These are phyloP conservation scores for Aulostomus chinensis DNA, from an alignment of 2,797 vertebrate species.

Conservation along the genomic window DNA sequence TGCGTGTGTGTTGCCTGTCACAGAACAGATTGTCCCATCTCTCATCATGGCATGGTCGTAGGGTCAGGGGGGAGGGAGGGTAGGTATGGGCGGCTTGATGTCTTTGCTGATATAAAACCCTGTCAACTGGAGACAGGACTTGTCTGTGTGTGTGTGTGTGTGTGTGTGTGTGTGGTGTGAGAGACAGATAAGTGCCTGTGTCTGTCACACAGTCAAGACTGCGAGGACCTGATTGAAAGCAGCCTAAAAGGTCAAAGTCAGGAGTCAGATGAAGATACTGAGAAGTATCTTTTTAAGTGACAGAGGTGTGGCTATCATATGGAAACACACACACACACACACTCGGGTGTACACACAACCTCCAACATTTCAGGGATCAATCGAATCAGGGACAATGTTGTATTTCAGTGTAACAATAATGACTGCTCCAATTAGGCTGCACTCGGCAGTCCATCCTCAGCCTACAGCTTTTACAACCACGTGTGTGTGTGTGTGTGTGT, in stretches of 20 bases:
- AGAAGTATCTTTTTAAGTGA: conserved; percentile 44
- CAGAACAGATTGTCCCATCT: conserved; percentile 67
- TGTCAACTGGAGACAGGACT: conserved; percentile 67
- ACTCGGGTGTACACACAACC: background rate
- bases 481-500: conserved; percentile 4
- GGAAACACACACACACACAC: conserved; percentile 1
- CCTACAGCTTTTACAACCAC: conserved; percentile 17
- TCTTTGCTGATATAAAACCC: conserved; percentile 73
- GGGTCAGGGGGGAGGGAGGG: conserved; percentile 40
- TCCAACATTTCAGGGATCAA: conserved; percentile 39
- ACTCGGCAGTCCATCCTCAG: conserved; percentile 37
- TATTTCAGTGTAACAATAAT: conserved; percentile 57
- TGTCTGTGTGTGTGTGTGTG: conserved; percentile 43
- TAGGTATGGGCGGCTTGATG: conserved; percentile 54
- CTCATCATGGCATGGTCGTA: conserved; percentile 68
- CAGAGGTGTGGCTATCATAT: conserved; percentile 23
- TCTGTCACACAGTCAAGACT: conserved; percentile 46
- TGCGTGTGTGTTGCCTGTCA: conserved; percentile 52
- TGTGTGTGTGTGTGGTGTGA: conserved; percentile 15
- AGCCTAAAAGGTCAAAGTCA: conserved; percentile 68
- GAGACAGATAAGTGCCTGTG: conserved; percentile 39
- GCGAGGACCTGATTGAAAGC: conserved; percentile 64
- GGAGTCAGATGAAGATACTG: conserved; percentile 39
- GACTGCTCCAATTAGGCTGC: conserved; percentile 56
- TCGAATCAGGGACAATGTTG: conserved; percentile 52